Conservation (phyloP, 2,113 vertebrate genomes). For the human (Homo sapiens) region DNA sequence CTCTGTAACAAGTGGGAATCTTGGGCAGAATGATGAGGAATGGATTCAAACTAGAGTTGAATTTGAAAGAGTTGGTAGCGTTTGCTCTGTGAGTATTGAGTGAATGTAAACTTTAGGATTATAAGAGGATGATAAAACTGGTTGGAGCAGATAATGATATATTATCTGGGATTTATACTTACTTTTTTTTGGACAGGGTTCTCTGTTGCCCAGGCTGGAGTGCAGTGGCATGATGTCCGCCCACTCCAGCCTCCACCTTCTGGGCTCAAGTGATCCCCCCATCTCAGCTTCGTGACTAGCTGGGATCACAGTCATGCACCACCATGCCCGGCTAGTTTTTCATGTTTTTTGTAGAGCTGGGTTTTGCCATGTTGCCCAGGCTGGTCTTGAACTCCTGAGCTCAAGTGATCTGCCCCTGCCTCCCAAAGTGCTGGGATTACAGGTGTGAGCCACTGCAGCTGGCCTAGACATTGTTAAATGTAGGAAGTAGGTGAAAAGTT, state of each 20-base stretch:
- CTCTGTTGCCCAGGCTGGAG: neutral
- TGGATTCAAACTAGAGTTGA: neutral
- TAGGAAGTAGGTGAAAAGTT: slow-evolving; percentile 25
- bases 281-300: neutral
- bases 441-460: neutral
- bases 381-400: neutral
- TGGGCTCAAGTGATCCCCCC: neutral
- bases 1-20: neutral
- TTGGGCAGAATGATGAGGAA: slow-evolving; percentile 9
- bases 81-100: neutral
- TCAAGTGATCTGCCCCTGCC: neutral
- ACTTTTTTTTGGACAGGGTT: neutral
- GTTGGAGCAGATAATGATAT: neutral
- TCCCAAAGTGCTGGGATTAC: neutral
- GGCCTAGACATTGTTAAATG: neutral
- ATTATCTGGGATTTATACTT: neutral
- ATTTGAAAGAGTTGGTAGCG: slow-evolving; percentile 24
- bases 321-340: neutral
- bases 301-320: neutral
- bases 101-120: neutral
- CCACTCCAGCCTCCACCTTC: neutral
- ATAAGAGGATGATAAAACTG: neutral
- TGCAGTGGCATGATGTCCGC: neutral
- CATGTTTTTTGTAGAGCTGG: neutral
- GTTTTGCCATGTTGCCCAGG: neutral